These are phyloP conservation scores for Euwallacea similis DNA, from an alignment of 1,140 invertebrate species.

Conservation along the genomic window DNA sequence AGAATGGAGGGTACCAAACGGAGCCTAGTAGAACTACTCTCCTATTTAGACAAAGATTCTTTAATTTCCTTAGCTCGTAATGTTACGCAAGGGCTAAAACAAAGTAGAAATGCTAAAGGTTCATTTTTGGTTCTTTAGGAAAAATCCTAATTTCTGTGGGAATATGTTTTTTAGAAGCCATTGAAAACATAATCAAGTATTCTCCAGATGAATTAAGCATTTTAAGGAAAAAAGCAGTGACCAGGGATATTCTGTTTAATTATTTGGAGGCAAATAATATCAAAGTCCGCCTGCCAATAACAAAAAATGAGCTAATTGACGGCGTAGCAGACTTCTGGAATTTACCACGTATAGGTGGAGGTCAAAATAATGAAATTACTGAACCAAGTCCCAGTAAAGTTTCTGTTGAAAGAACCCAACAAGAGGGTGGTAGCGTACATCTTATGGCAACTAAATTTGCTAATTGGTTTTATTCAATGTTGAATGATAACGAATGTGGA, in stretches of 20 bases:
- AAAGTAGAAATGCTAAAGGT: slow-evolving; percentile 44
- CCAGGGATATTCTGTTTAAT: slow-evolving; percentile 55
- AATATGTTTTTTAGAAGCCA: slow-evolving; percentile 52
- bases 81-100: slow-evolving; percentile 49
- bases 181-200: slow-evolving; percentile 54
- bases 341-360: slow-evolving; percentile 5
- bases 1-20: neutral
- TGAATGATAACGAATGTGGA: slow-evolving; percentile 58
- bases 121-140: neutral
- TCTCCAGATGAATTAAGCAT: slow-evolving; percentile 51
- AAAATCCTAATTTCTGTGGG: neutral
- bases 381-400: neutral
- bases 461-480: slow-evolving; percentile 63
- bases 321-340: slow-evolving; percentile 55
- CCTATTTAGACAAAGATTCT: slow-evolving; percentile 43
- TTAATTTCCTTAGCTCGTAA: slow-evolving; percentile 45
- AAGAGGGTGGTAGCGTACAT: slow-evolving; percentile 46
- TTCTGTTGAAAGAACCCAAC: neutral
- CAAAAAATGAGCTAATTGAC: slow-evolving; percentile 56
- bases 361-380: neutral
- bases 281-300: slow-evolving; percentile 51
- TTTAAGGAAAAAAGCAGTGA: slow-evolving; percentile 55
- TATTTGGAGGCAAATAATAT: slow-evolving; percentile 55
- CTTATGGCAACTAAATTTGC: slow-evolving; percentile 59
- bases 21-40: slow-evolving; percentile 43